phyloP scores from a whole-genome alignment of 2,113 vertebrate genomes.

The Clarias gariepinus region DNA sequence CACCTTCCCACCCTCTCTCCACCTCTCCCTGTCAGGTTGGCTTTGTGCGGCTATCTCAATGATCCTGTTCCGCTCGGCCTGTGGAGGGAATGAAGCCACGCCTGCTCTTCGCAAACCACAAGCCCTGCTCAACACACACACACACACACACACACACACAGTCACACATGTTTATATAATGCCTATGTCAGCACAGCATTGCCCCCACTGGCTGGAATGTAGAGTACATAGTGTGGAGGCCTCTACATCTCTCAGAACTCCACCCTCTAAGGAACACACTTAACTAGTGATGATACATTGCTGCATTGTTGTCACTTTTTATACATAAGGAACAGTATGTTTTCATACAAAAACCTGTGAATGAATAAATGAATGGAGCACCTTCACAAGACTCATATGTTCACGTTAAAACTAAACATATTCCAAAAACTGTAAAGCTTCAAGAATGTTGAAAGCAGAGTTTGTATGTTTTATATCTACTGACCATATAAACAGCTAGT shows the following conservation, averaged over 20 bases:
- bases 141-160: conserved; percentile 12
- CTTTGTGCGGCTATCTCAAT: conserved; percentile 58
- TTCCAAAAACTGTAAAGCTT: neutral
- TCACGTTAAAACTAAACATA: neutral
- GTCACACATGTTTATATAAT: conserved; percentile 44
- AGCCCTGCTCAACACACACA: conserved; percentile 46
- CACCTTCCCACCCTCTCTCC: neutral
- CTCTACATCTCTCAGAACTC: conserved; percentile 7
- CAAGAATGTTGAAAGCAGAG: neutral
- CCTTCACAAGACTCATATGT: neutral
- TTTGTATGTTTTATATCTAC: neutral
- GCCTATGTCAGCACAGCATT: conserved; percentile 27
- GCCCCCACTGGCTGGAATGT: conserved; percentile 52
- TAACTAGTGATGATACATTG: conserved; percentile 27
- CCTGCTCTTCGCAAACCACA: conserved; percentile 51
- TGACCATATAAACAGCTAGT: neutral
- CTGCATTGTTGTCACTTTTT: neutral
- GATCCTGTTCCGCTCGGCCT: conserved; percentile 50
- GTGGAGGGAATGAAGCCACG: conserved; percentile 51
- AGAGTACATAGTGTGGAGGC: conserved; percentile 18
- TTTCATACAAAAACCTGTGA: conserved; percentile 3
- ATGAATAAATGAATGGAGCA: neutral
- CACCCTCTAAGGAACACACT: conserved; percentile 25
- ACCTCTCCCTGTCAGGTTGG: conserved; percentile 51
- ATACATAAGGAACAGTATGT: neutral